A percentile compares a stretch with the other conserved stretches of the same genome.
Conservation (phyloP, 2,888 invertebrate species). For the Drosophila stalkeri region DNA sequence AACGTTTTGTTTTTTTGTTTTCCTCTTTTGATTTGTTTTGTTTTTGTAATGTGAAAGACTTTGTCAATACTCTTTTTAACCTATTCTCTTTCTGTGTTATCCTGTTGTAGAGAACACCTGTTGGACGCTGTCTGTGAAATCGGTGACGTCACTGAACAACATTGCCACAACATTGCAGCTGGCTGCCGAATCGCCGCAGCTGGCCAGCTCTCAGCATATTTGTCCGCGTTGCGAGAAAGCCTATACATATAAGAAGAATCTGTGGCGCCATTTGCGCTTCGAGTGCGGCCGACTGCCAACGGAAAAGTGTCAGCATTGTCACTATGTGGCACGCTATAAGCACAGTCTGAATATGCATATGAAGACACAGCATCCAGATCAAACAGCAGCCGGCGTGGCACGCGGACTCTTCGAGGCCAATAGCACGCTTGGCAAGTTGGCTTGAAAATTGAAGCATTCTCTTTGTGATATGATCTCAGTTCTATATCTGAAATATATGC, state of each 20-base stretch:
- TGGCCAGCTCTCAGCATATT: conserved; percentile 77
- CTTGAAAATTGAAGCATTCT: not conserved
- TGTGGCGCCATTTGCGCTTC: conserved; percentile 87
- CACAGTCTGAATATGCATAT: conserved; percentile 86
- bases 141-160: conserved; percentile 84
- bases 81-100: conserved; percentile 64
- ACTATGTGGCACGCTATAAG: conserved; percentile 86
- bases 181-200: conserved; percentile 44
- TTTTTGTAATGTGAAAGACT: not conserved
- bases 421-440: conserved; percentile 32
- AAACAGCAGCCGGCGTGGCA: conserved; percentile 18
- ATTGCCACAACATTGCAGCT: conserved; percentile 57
- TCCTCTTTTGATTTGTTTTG: conserved; percentile 12
- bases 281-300: conserved; percentile 87
- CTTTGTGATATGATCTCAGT: conserved; percentile 57
- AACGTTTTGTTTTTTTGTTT: conserved; percentile 26
- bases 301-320: conserved; percentile 87
- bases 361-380: conserved; percentile 82
- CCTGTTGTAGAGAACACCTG: conserved; percentile 80
- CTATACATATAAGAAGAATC: conserved; percentile 87
- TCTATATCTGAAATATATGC: conserved; percentile 6
- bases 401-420: conserved; percentile 52
- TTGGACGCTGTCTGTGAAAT: conserved; percentile 83
- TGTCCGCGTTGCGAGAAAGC: conserved; percentile 87
- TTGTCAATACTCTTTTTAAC: conserved; percentile 46